These are phyloP conservation scores for Centropyge bicolor DNA, from an alignment of 2,797 vertebrate species.

Conservation along the genomic window DNA sequence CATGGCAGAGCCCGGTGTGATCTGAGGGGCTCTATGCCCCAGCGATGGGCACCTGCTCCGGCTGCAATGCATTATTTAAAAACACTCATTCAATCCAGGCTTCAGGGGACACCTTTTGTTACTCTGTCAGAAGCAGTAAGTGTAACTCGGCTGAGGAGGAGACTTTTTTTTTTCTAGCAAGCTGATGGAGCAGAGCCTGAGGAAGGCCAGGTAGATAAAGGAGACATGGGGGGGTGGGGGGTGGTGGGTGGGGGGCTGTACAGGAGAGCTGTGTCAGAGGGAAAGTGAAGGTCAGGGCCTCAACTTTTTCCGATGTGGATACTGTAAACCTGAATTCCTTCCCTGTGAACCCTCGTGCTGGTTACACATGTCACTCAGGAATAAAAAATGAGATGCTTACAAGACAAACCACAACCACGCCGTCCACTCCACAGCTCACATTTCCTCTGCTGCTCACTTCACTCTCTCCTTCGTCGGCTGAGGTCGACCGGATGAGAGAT, in stretches of 20 bases:
- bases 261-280: slow-evolving; percentile 61
- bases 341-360: slow-evolving; percentile 38
- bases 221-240: slow-evolving; percentile 20
- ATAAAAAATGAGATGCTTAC: slow-evolving; percentile 72
- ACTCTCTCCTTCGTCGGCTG: slow-evolving; percentile 29
- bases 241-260: slow-evolving; percentile 24
- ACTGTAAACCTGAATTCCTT: slow-evolving; percentile 44
- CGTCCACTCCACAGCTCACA: slow-evolving; percentile 31
- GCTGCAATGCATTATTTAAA: slow-evolving; percentile 82
- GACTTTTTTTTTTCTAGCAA: slow-evolving; percentile 37
- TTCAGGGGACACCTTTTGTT: slow-evolving; percentile 82
- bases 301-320: slow-evolving; percentile 21
- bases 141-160: slow-evolving; percentile 67
- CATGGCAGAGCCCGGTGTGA: slow-evolving; percentile 75
- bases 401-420: slow-evolving; percentile 62
- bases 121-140: slow-evolving; percentile 78
- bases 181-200: slow-evolving; percentile 50
- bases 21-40: slow-evolving; percentile 77
- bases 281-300: slow-evolving; percentile 59
- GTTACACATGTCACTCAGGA: slow-evolving; percentile 71
- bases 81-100: slow-evolving; percentile 81
- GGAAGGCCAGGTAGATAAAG: slow-evolving; percentile 66
- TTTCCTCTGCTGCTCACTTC: slow-evolving; percentile 39
- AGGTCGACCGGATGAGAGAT: slow-evolving; percentile 1
- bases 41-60: slow-evolving; percentile 78